Base-by-base conservation (phyloP, 1,140 invertebrate species). In the Atta cephalotes region DNA sequence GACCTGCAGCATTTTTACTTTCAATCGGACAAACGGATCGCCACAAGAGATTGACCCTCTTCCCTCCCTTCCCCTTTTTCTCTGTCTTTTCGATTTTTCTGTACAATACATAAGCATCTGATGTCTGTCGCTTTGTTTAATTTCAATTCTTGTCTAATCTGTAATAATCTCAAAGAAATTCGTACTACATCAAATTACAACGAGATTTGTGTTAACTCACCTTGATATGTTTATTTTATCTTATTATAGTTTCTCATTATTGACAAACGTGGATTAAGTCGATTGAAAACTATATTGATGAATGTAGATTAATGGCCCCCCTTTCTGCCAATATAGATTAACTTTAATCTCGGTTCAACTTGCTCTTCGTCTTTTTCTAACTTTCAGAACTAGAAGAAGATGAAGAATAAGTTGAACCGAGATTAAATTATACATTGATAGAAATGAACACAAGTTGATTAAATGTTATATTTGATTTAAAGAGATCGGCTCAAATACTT, bases 1-100 rank as follows among this genome's bases (percentile, higher is more conserved):
- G 25, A 51, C 70, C 18, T 53, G 3, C 9, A 28, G 12, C 51
- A 49, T 82, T 60, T 72, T 82, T 70, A 35, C n/a, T 31, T 28
- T 21, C 51, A 49, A 80, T 45, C 78, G 28, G 60, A 16, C 62
- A 28, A 62, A 25, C 31, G 31, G 16, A 65, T 25, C 21, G 31
- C 16, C 71, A 39, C 70, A 31, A 31, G 39, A 18, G 39, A 45
- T 53, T 3, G 3, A 9, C 14, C 49, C 25, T 49, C 21, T 6
- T 3, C 9, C 14, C 2, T 49, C 2, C 45, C 53, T 58, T 16
- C 9, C 7, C 0, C 7, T 56, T 1, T 25, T 14, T 51, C 45
- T 31, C 16, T 31, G 10, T 21, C n/a, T n/a, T 16, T 21, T 16
- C 3, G 18, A 58, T 60, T 82, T 62, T 60, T 21, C 35, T 49